phyloP scores from a whole-genome alignment of 2,113 vertebrate genomes.

The Ursus arctos region DNA sequence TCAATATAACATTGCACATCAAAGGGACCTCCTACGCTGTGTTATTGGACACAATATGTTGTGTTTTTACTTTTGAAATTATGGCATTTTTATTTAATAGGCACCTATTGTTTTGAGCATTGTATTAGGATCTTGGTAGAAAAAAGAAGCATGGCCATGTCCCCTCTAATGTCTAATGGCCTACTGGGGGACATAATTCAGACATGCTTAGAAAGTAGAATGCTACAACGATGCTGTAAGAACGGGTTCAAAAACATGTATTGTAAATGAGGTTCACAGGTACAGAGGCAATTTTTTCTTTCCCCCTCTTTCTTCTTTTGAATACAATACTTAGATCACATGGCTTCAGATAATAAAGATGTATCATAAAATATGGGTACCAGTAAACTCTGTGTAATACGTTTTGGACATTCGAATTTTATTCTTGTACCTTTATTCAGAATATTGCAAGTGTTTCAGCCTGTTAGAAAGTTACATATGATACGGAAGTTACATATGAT shows the following conservation, averaged over 20 bases:
- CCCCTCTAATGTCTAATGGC: neutral
- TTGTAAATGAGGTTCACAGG: neutral
- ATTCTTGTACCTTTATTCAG: neutral
- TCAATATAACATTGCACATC: neutral
- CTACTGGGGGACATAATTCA: neutral
- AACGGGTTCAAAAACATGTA: neutral
- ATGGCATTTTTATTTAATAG: neutral
- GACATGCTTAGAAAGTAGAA: neutral
- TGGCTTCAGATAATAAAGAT: neutral
- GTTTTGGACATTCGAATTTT: neutral
- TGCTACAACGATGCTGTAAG: neutral
- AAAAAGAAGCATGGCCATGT: neutral
- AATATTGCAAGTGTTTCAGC: neutral
- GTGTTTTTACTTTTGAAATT: constrained; percentile 31
- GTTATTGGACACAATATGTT: neutral
- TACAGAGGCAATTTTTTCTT: neutral
- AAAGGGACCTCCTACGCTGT: neutral
- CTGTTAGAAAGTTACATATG: neutral
- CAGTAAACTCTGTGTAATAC: neutral
- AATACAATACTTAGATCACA: neutral
- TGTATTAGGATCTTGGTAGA: neutral
- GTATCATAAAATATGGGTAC: neutral
- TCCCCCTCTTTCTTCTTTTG: neutral
- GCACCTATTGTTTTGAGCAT: neutral
- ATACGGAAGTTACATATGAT: neutral